These are phyloP conservation scores for Philotrypesis tridentata DNA, from an alignment of 1,140 invertebrate genomes.

Conservation along the genomic window DNA sequence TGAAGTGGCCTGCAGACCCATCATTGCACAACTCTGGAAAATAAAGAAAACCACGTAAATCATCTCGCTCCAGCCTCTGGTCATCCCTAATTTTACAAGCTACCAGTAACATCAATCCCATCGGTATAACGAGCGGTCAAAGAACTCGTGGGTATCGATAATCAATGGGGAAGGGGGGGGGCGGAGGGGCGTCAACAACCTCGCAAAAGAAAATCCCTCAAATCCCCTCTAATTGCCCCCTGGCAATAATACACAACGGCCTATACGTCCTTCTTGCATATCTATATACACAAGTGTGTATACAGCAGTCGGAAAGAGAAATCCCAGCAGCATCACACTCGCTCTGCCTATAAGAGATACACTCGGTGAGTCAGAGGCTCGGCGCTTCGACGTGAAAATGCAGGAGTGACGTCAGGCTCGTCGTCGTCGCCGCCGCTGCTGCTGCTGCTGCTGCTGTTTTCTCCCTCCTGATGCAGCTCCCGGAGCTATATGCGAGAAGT, in stretches of 20 bases:
- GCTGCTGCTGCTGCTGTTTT: background rate
- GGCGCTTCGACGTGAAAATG: constrained; percentile 63
- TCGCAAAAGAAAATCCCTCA: background rate
- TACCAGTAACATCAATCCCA: background rate
- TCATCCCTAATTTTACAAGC: background rate
- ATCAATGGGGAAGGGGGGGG: no score
- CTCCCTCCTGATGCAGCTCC: constrained; percentile 36
- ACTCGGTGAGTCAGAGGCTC: constrained; percentile 67
- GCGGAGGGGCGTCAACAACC: background rate
- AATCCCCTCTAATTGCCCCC: background rate
- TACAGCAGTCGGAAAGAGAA: background rate
- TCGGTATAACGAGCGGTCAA: background rate
- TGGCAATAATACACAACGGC: no score
- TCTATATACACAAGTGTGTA: no score
- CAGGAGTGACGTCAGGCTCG: constrained; percentile 67
- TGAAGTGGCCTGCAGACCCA: constrained; percentile 84
- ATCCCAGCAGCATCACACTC: background rate
- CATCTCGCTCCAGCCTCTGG: background rate
- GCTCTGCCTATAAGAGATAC: background rate
- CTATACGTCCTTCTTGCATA: background rate
- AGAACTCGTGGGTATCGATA: background rate
- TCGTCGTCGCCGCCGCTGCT: no score
- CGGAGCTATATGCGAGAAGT: constrained; percentile 57
- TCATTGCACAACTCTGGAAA: constrained; percentile 82
- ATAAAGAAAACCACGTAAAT: background rate